Conservation (phyloP, 2,797 vertebrate species). For the Propithecus deckenii region DNA sequence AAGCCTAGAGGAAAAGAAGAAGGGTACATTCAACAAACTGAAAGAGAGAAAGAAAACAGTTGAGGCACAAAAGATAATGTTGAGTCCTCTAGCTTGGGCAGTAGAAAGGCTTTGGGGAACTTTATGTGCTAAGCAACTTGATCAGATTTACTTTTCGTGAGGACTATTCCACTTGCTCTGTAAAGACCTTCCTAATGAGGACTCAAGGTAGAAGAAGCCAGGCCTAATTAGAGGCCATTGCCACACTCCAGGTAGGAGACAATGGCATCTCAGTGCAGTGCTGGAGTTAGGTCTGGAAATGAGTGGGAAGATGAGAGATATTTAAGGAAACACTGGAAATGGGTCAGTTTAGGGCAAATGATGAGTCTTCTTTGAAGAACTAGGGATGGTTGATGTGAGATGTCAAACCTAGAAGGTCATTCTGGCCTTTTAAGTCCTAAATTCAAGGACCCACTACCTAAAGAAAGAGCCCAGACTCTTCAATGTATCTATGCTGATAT, state of each 20-base stretch:
- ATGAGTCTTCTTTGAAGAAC: background rate
- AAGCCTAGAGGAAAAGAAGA: background rate
- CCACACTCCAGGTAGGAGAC: background rate
- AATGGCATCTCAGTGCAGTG: fast-evolving
- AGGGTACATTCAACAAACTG: background rate
- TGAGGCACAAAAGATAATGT: background rate
- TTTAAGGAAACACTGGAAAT: background rate
- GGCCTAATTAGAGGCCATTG: background rate
- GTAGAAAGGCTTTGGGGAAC: background rate
- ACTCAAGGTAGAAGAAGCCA: background rate
- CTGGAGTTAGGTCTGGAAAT: background rate
- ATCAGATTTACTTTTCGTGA: background rate
- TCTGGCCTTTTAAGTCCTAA: background rate
- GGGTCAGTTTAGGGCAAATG: background rate
- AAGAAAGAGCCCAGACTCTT: background rate
- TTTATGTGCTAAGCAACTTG: background rate
- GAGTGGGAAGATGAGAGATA: background rate
- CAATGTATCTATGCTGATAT: background rate
- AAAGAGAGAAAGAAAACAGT: background rate
- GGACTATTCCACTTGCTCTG: background rate
- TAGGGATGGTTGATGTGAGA: background rate
- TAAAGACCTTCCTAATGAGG: background rate
- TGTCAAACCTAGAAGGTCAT: background rate
- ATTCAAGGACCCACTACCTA: background rate
- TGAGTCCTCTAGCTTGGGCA: fast-evolving